Base-by-base conservation (phyloP, 2,797 vertebrate species). In the Acanthornis magna region DNA sequence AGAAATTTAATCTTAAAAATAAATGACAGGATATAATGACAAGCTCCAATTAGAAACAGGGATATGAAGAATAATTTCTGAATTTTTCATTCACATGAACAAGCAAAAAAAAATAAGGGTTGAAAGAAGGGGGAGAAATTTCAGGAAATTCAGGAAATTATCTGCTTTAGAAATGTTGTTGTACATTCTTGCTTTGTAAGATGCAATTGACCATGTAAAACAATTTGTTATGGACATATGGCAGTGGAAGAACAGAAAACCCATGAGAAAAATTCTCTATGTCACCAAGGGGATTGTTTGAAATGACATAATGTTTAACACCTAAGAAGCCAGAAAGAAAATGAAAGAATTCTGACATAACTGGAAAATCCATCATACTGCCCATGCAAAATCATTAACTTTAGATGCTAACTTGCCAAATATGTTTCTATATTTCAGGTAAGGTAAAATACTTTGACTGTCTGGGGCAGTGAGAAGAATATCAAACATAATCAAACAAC, bases 171-270 rank as follows among this genome's bases (percentile, higher is more conserved):
- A 71, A 84, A 3, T 66, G 22, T 54, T 85, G 15, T 76, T 40
- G 13, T 66, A 54, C 17, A 43, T 84, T 84, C 42, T 83, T 89
- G n/a, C 34, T 91, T 92, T 89, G 50, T 93, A 90, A 84, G 54
- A 88, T 62, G 47, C 43, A 95, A 72, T 88, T 91, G 88, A 27
- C 79, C 94, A 81, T 95, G 79, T 86, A 94, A 93, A 96, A 68
- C 70, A 80, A 86, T 85, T 95, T 95, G 73, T 84, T 94, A 54
- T 51, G 88, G 81, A 90, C 82, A 93, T 95, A 90, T 94, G 91
- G 80, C 62, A 72, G 47, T 21, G 25, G 25, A 88, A 93, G 58
- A 70, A 75, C 18, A 74, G 40, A 93, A 91, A 94, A 85, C 50
- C 23, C 75, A 74, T 67, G 20, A 85, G 78, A 88, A 89, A 91